Evolutionary conservation across 2,888 invertebrate species (phyloP), one percentile per base, ranked within the genome.

Genomic region (Agrotis exclamationis): DNA sequence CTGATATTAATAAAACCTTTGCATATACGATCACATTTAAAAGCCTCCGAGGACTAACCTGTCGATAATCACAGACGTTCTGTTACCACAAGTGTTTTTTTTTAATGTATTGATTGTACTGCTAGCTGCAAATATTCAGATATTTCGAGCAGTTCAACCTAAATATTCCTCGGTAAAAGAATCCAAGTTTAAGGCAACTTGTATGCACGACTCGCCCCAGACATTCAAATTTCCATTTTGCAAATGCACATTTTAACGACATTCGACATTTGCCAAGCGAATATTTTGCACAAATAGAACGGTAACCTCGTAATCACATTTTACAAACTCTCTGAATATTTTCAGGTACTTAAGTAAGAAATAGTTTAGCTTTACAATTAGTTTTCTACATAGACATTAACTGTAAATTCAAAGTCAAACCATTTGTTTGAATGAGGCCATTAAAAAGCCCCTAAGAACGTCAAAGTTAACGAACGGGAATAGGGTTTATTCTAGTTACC

Each of bases 181-280:
- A 63, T 71, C 13, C 67, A 68, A 64, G 57, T 79, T 58, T 76
- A 65, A 72, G 58, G 64, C 39, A 53, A 72, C 76, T 76, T 62
- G 68, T 63, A 76, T 80, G 76, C 73, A 80, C 60, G 76, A 28
- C 33, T 59, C 68, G 68, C 65, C 48, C 28, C 80, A 80, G 73
- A 79, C 80, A 76, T 76, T 80, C 76, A 80, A 80, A 79, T 76
- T 76, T 45, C 76, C 77, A 79, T 80, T 80, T 79, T 53, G 51
- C 58, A 65, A 80, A 80, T 79, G 79, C 80, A 80, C 80, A 68
- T 72, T 80, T 80, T 80, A 80, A 79, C 76, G 79, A 80, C 77
- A 65, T 68, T 72, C 48, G 64, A 28, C 57, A 59, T 68, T 72
- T 76, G 51, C 72, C 71, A 63, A 74, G 80, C 44, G 62, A 51